Conservation (phyloP, 2,113 vertebrate genomes). For the Fregata magnificens region DNA sequence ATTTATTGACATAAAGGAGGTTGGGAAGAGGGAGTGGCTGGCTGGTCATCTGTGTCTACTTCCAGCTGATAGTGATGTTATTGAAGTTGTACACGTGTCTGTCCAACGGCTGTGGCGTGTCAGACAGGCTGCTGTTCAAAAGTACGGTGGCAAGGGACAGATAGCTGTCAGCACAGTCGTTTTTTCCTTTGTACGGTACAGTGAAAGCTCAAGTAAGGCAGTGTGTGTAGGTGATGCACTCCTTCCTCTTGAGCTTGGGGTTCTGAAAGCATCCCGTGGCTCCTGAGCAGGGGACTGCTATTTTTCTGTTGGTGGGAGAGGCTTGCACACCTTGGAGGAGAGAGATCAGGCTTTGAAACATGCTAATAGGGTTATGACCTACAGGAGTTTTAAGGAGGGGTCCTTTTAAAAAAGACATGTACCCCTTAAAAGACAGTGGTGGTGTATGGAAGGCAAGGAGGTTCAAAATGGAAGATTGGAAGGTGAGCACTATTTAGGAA, state of each 20-base stretch:
- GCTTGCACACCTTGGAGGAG: neutral
- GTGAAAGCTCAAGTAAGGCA: neutral
- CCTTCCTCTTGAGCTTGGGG: neutral
- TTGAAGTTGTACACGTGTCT: neutral
- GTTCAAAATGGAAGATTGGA: neutral
- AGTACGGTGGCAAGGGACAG: neutral
- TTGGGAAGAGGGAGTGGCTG: neutral
- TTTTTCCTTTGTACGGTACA: neutral
- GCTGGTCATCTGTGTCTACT: neutral
- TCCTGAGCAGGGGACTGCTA: accelerated
- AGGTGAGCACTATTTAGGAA: neutral
- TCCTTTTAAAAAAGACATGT: neutral
- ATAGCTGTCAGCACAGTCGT: neutral
- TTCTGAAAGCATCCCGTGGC: neutral
- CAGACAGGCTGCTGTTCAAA: neutral
- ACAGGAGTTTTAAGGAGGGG: neutral
- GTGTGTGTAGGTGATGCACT: neutral
- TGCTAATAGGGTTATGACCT: neutral
- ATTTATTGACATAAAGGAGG: conserved; percentile 50
- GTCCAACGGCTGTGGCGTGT: neutral
- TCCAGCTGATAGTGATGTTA: neutral
- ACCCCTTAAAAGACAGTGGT: neutral
- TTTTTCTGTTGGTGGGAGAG: neutral
- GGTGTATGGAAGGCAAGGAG: neutral
- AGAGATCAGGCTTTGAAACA: neutral